Base-by-base conservation (phyloP, 2,888 invertebrate species). In the Agrilus cyanescens region DNA sequence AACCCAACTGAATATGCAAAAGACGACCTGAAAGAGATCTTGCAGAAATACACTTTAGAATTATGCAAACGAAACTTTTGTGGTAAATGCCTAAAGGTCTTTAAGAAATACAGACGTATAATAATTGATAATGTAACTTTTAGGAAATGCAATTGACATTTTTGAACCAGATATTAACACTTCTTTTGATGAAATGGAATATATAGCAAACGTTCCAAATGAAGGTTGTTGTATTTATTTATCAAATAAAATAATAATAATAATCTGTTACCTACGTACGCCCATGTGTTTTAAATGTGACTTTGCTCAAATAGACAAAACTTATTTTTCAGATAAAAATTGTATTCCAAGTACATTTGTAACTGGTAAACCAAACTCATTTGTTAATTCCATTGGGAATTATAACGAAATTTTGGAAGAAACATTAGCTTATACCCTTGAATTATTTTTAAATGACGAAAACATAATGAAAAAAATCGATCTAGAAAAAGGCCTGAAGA, bases 161-260 rank as follows among this genome's bases (percentile, higher is more conserved):
- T 46, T 61, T 20, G 58, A 65, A 46, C 63, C 64, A 3, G 65
- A 65, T 50, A 43, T 61, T 5, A 62, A 58, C 46, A 56, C 56
- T 13, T 49, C 54, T 8, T 43, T 49, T 12, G 48, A 44, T 25
- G 61, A 61, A 50, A 63, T 65, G 58, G 49, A 45, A 5, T 61
- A 60, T 59, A 55, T 60, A 20, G 36, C 49, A 1, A 37, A 29
- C 48, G 6, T 7, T 12, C 13, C 18, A 12, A 41, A 13, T 33
- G 37, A 14, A 36, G 34, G 25, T 25, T 10, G n/a, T n/a, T n/a
- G n/a, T n/a, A n/a, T n/a, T n/a, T n/a, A n/a, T n/a, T n/a, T n/a
- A n/a, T n/a, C n/a, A n/a, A n/a, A n/a, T n/a, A n/a, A n/a, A n/a
- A n/a, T n/a, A n/a, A n/a, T n/a, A n/a, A n/a, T n/a, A n/a, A n/a